Conservation (phyloP, 1,140 invertebrate genomes). For the Sitophilus oryzae region DNA sequence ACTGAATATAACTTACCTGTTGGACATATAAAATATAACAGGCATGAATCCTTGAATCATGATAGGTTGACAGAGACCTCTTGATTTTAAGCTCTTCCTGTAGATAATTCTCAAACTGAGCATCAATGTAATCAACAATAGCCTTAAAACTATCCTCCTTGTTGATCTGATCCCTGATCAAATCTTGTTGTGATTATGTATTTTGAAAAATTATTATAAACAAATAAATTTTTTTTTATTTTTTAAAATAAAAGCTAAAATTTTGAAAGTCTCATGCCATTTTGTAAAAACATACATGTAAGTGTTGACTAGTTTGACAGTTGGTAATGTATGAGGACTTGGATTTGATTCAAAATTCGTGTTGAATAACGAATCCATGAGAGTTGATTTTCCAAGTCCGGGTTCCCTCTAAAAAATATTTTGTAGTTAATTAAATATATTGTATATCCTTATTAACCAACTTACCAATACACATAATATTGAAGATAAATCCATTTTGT, state of each 20-base stretch:
- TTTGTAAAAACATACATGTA: too few species aligned
- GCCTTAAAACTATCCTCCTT: constrained; percentile 98
- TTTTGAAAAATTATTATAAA: constrained; percentile 96
- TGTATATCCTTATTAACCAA: constrained; percentile 18
- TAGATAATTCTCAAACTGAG: constrained; percentile 95
- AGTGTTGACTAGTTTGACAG: constrained; percentile 89
- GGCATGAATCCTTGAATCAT: constrained; percentile 93
- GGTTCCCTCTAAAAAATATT: constrained; percentile 73
- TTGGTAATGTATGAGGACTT: constrained; percentile 84
- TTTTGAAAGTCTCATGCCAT: too few species aligned
- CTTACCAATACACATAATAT: constrained; percentile 93
- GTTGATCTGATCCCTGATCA: constrained; percentile 98
- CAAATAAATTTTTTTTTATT: too few species aligned
- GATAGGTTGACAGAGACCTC: constrained; percentile 79
- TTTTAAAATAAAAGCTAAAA: too few species aligned
- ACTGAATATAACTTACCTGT: constrained; percentile 51
- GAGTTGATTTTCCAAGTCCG: constrained; percentile 95
- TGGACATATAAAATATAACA: constrained; percentile 99
- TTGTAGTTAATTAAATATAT: background rate
- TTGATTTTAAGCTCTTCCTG: constrained; percentile 99
- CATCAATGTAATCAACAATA: constrained; percentile 97
- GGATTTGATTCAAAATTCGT: constrained; percentile 93
- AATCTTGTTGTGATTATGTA: constrained; percentile 95
- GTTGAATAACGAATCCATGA: constrained; percentile 99
- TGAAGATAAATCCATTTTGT: constrained; percentile 96